Percentiles rank a stretch among this genome's conserved stretches.
These are phyloP conservation scores for Sepiola atlantica DNA, from an alignment of 2,888 invertebrate species.

Conservation along the genomic window DNA sequence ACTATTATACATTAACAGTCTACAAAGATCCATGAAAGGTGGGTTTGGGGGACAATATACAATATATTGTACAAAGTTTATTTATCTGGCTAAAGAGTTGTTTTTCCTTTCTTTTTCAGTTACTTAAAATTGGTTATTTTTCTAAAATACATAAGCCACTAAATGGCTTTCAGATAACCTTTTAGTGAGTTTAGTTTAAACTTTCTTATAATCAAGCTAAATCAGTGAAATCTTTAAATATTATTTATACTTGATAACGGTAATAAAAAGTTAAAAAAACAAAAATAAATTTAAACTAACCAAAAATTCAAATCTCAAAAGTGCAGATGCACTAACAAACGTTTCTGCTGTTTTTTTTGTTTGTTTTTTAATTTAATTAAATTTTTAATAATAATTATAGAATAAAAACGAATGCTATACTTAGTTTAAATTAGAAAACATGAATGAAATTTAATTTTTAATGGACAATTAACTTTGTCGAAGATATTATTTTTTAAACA, in stretches of 20 bases:
- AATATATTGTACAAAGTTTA: neutral
- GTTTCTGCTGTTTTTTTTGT: no score
- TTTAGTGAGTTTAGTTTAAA: no score
- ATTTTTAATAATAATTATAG: no score
- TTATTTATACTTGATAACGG: neutral
- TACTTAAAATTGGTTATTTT: neutral
- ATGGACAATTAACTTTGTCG: no score
- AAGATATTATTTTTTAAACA: no score
- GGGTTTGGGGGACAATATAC: neutral
- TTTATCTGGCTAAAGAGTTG: neutral
- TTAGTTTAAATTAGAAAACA: no score
- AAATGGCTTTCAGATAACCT: neutral
- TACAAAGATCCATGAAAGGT: neutral
- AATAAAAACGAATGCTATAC: no score
- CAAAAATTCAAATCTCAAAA: neutral
- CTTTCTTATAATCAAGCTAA: neutral
- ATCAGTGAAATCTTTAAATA: neutral
- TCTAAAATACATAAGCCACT: neutral
- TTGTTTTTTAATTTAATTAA: no score
- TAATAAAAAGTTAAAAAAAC: neutral
- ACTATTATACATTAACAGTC: neutral
- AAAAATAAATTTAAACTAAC: neutral
- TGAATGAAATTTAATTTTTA: no score
- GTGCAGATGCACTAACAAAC: no score
- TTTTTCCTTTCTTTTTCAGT: neutral